Evolutionary conservation across 2,888 invertebrate genomes (phyloP), one percentile per base, ranked within the genome.

Genomic region (Acanthosepion pharaonis): DNA sequence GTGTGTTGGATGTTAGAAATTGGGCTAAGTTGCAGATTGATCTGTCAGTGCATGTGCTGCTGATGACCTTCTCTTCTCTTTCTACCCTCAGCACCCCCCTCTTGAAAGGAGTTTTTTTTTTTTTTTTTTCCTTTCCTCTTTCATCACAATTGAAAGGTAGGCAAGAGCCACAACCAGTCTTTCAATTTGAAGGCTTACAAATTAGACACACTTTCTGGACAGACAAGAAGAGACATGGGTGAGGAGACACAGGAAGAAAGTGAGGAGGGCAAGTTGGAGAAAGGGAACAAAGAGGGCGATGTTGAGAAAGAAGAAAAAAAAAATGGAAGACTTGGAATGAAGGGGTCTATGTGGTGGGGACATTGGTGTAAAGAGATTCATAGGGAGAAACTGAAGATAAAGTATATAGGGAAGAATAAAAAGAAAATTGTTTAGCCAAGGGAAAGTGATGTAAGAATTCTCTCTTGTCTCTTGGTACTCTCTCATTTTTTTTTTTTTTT

Each of bases 101-200:
- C 2, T 2, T 5, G 5, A 59, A 55, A 55, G 20, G 55, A 18
- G 55, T 11, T 64, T 28, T 28, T 64, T 64, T 25, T 25, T 8
- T 28, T 64, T 23, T 28, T 28, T 5, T 11, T n/a, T n/a, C n/a
- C 78, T 78, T n/a, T 33, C 42, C n/a, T 78, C n/a, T 5, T 78
- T 78, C n/a, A 33, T 78, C 78, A 78, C 78, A 78, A 78, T 78
- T 78, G 78, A 78, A 78, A 78, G 78, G 78, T 78, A 78, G 78
- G n/a, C 78, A n/a, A n/a, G n/a, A 78, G 78, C 78, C 9, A 78
- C n/a, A 33, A 78, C n/a, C n/a, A 78, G 78, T 78, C n/a, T 78
- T n/a, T 15, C n/a, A 33, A 78, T 78, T 78, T 78, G n/a, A 78
- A 78, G 33, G 78, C 78, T n/a, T 78, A 78, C 78, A 78, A 78